phyloP scores from a whole-genome alignment of 2,113 vertebrate species.

The Colossoma macropomum region DNA sequence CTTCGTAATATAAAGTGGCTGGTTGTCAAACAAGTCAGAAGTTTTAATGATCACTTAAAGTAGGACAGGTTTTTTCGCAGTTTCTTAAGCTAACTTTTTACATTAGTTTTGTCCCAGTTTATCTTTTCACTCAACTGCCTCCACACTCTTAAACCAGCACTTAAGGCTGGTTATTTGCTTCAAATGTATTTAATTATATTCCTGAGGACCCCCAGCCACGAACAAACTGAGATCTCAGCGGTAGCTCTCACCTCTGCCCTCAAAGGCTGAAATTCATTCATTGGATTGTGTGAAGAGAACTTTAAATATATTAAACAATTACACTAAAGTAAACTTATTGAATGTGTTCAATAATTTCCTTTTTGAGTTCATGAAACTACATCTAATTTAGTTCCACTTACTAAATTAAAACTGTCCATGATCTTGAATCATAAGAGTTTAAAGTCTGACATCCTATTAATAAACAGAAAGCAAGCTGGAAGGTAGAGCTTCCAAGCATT shows the following conservation, averaged over 20 bases:
- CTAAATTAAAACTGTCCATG: too few relatives aligned
- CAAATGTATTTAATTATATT: background rate
- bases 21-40: background rate
- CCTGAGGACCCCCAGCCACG: background rate
- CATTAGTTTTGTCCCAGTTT: background rate
- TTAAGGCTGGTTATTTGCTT: background rate
- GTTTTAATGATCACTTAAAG: background rate
- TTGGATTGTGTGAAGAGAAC: too few relatives aligned
- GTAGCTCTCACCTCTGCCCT: background rate
- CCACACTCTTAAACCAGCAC: background rate
- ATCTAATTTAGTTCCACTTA: too few relatives aligned
- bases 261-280: too few relatives aligned
- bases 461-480: too few relatives aligned
- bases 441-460: too few relatives aligned
- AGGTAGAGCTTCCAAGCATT: too few relatives aligned
- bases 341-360: too few relatives aligned
- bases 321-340: too few relatives aligned
- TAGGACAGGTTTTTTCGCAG: background rate
- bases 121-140: background rate
- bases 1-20: slow-evolving; percentile 16
- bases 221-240: background rate
- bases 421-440: too few relatives aligned
- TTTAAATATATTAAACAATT: too few relatives aligned
- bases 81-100: background rate
- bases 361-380: too few relatives aligned